Percentiles rank a stretch among this genome's conserved stretches.
phyloP scores from a whole-genome alignment of 2,888 invertebrate genomes.

The Podotricha telesiphe region DNA sequence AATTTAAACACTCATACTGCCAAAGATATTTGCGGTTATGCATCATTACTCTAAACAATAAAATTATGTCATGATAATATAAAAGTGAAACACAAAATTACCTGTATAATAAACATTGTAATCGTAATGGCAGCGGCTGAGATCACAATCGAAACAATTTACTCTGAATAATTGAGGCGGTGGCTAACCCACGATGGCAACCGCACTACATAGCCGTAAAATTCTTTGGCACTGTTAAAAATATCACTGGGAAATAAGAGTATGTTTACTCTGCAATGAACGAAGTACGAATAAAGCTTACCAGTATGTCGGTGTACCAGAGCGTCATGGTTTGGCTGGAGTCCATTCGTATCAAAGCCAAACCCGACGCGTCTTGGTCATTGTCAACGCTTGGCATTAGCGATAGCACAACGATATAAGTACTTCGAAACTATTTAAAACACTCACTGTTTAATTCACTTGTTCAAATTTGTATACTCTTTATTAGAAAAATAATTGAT shows the following conservation, averaged over 20 bases:
- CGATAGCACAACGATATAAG: conserved; percentile 62
- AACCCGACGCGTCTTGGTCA: conserved; percentile 66
- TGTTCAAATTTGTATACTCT: conserved; percentile 20
- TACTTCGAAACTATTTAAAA: conserved; percentile 50
- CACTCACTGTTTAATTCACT: conserved; percentile 44
- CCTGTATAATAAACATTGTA: conserved; percentile 45
- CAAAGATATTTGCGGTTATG: conserved; percentile 32
- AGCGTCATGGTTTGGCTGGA: conserved; percentile 79
- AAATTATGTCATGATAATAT: conserved; percentile 43
- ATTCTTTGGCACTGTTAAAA: conserved; percentile 29
- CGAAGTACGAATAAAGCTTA: conserved; percentile 57
- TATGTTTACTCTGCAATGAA: conserved; percentile 41
- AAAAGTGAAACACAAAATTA: conserved; percentile 38
- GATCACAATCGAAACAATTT: conserved; percentile 26
- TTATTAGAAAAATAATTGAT: neutral
- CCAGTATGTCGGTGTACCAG: conserved; percentile 81
- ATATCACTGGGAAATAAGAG: conserved; percentile 29
- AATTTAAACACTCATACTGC: conserved; percentile 35
- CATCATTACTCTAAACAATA: conserved; percentile 43
- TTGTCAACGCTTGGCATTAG: conserved; percentile 68
- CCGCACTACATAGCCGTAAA: conserved; percentile 17
- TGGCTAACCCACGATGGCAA: conserved; percentile 8
- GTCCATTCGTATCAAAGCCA: conserved; percentile 75
- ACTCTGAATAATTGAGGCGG: conserved; percentile 12
- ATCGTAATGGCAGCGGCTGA: conserved; percentile 35